Percentiles rank a stretch among this genome's conserved stretches.
Evolutionary conservation across 2,888 invertebrate genomes (phyloP).

Genomic region (Rugalucina vietnamica): DNA sequence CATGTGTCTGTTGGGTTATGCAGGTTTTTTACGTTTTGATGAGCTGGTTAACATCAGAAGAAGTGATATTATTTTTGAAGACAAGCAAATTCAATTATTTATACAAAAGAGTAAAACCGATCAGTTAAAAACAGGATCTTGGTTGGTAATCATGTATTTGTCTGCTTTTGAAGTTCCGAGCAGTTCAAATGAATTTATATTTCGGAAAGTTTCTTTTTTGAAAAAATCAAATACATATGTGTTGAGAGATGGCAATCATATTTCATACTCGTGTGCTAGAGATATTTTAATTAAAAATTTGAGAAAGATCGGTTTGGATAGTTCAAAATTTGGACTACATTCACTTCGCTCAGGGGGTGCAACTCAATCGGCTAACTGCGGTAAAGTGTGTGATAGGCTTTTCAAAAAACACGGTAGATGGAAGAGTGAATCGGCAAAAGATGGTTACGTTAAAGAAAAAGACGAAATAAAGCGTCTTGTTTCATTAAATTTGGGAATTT

Average conservation of each 20-base stretch:
- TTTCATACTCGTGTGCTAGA: conserved; percentile 39
- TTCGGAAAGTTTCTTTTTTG: conserved; percentile 18
- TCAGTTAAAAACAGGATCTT: not conserved
- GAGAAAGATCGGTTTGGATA: conserved; percentile 19
- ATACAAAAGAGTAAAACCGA: too few relatives aligned
- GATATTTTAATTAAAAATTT: conserved; percentile 27
- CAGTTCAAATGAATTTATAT: conserved; percentile 1
- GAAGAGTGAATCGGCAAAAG: conserved; percentile 33
- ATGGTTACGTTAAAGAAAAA: conserved; percentile 39
- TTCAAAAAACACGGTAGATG: conserved; percentile 45
- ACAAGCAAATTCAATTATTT: too few relatives aligned
- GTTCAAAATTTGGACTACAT: conserved; percentile 31
- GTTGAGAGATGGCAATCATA: not conserved
- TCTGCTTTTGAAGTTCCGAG: too few relatives aligned
- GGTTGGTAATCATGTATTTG: conserved; percentile 30
- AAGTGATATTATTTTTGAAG: too few relatives aligned
- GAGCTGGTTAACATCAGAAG: too few relatives aligned
- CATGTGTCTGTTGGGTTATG: too few relatives aligned
- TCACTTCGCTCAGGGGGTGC: conserved; percentile 24
- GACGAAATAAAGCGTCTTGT: conserved; percentile 11
- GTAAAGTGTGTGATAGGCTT: conserved; percentile 21
- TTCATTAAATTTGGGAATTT: conserved; percentile 25
- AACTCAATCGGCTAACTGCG: conserved; percentile 4
- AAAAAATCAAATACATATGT: conserved; percentile 17
- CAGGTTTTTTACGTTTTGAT: too few relatives aligned